A percentile compares a stretch with the other conserved stretches of the same genome.
phyloP scores from a whole-genome alignment of 23 tunicate species.

The Clavelina lepadiformis region DNA sequence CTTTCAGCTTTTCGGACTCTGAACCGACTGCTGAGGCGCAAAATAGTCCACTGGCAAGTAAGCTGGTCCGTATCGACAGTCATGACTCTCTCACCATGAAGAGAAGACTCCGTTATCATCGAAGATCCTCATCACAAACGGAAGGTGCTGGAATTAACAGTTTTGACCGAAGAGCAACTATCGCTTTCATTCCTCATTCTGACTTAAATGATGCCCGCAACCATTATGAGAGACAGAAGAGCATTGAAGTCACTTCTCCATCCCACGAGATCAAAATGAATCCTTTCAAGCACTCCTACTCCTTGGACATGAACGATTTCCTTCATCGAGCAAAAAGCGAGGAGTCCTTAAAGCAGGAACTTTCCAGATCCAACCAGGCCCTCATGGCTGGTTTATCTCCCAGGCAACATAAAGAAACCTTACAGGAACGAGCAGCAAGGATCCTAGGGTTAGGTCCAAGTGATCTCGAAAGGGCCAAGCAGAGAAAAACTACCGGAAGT shows the following conservation, averaged over 20 bases:
- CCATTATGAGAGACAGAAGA: neutral
- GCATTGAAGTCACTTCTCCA: neutral
- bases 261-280: neutral
- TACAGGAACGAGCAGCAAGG: conserved; percentile 87
- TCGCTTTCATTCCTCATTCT: conserved; percentile 9
- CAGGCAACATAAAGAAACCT: conserved; percentile 45
- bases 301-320: conserved; percentile 15
- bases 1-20: neutral
- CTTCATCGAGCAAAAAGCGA: conserved; percentile 51
- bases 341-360: conserved; percentile 35
- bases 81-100: conserved; percentile 54
- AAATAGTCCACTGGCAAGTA: too few species aligned
- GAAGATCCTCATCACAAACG: conserved; percentile 13
- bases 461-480: conserved; percentile 22
- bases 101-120: conserved; percentile 25
- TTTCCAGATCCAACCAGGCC: conserved; percentile 13
- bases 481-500: conserved; percentile 16
- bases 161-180: conserved; percentile 14
- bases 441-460: conserved; percentile 48
- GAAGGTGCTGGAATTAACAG: neutral
- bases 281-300: neutral
- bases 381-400: conserved; percentile 21
- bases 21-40: too few species aligned
- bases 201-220: neutral
- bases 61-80: conserved; percentile 52